Conservation (phyloP, 1,140 invertebrate species). For the Caenorhabditis tropicalis region DNA sequence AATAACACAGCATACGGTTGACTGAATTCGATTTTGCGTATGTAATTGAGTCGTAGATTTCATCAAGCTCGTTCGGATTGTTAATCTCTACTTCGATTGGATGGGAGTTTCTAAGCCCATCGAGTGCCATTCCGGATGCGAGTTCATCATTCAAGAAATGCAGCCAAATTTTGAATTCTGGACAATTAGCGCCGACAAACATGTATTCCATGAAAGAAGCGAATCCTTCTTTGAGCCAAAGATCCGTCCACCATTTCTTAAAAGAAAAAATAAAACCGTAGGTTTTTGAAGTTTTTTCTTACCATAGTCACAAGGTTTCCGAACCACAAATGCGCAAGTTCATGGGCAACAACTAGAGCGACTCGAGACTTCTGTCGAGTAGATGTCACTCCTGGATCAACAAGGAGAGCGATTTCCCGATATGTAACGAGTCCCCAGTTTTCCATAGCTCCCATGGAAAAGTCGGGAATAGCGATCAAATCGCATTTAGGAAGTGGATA, state of each 20-base stretch:
- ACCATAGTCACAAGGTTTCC: slow-evolving; percentile 72
- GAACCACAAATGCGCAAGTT: slow-evolving; percentile 81
- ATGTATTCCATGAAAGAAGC: slow-evolving; percentile 75
- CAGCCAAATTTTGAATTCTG: slow-evolving; percentile 75
- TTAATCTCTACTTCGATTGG: slow-evolving; percentile 66
- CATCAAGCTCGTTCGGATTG: slow-evolving; percentile 62
- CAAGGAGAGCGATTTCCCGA: slow-evolving; percentile 81
- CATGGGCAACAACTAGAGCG: slow-evolving; percentile 84
- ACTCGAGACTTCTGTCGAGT: slow-evolving; percentile 77
- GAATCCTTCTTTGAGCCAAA: slow-evolving; percentile 75
- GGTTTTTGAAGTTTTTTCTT: no score
- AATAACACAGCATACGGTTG: slow-evolving; percentile 93
- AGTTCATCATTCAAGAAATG: slow-evolving; percentile 60
- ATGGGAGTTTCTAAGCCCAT: slow-evolving; percentile 57
- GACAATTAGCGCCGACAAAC: slow-evolving; percentile 74
- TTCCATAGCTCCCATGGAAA: slow-evolving; percentile 75
- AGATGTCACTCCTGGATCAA: slow-evolving; percentile 78
- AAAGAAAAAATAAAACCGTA: slow-evolving; percentile 40
- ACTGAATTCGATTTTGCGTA: slow-evolving; percentile 79
- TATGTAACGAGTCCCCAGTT: slow-evolving; percentile 92
- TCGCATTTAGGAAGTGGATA: slow-evolving; percentile 78
- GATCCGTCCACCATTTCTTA: slow-evolving; percentile 75
- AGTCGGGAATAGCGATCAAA: slow-evolving; percentile 70
- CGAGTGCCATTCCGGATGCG: slow-evolving; percentile 51
- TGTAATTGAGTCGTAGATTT: slow-evolving; percentile 73